These are phyloP conservation scores for Delichon dasypus DNA, from an alignment of 2,797 vertebrate species.

Conservation along the genomic window DNA sequence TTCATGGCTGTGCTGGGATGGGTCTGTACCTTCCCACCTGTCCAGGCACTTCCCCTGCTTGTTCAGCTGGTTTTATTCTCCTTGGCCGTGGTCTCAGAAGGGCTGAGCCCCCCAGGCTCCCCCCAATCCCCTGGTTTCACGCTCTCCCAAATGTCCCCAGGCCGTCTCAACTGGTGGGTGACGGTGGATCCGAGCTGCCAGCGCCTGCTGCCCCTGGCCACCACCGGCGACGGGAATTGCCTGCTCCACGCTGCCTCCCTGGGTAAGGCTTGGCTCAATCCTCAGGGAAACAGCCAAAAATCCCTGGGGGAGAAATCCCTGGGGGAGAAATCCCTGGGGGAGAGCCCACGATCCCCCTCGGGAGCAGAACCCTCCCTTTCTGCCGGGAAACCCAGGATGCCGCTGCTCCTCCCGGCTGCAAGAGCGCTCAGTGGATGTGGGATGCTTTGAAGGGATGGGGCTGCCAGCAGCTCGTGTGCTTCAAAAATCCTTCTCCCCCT, in stretches of 20 bases:
- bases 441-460: background rate
- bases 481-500: background rate
- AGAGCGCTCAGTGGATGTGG: background rate
- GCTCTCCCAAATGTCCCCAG: conserved; percentile 47
- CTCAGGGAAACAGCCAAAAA: background rate
- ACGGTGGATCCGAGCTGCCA: conserved; percentile 90
- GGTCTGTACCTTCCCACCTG: accelerated
- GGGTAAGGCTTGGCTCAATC: conserved; percentile 73
- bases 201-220: conserved; percentile 90
- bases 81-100: accelerated
- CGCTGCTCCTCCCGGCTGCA: background rate
- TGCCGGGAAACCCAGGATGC: accelerated
- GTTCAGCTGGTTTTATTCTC: background rate
- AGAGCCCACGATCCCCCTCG: accelerated
- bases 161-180: conserved; percentile 97
- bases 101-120: accelerated
- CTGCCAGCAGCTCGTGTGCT: background rate
- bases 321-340: background rate
- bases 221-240: conserved; percentile 95
- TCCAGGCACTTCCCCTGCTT: accelerated
- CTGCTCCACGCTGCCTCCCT: conserved; percentile 94
- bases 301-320: too few species aligned
- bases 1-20: accelerated
- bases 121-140: accelerated
- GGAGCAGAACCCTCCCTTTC: background rate